phyloP scores from a whole-genome alignment of 2,113 vertebrate species.

The Danionella cerebrum region DNA sequence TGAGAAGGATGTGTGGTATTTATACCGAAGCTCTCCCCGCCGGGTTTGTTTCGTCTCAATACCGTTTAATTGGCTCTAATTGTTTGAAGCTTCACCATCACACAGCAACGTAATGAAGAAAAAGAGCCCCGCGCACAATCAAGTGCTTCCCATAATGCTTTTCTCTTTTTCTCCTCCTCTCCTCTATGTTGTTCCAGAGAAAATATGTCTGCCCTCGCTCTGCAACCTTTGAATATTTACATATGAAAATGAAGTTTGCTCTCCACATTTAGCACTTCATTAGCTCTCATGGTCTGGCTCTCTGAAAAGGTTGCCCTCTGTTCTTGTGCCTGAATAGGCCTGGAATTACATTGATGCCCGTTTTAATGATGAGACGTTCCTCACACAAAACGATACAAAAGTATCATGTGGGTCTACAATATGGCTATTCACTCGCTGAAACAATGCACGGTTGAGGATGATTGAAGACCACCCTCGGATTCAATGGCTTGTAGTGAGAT shows the following conservation, averaged over 20 bases:
- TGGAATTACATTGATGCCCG: slow-evolving; percentile 16
- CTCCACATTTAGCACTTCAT: slow-evolving; percentile 69
- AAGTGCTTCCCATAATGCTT: slow-evolving; percentile 50
- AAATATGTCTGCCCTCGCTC: slow-evolving; percentile 47
- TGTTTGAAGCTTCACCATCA: slow-evolving; percentile 59
- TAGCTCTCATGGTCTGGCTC: slow-evolving; percentile 57
- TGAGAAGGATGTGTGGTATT: slow-evolving; percentile 53
- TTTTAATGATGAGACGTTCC: slow-evolving; percentile 10
- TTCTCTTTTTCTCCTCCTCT: slow-evolving; percentile 14
- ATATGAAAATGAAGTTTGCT: slow-evolving; percentile 66
- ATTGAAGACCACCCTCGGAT: background rate
- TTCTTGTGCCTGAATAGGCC: slow-evolving; percentile 50
- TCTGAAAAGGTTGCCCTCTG: slow-evolving; percentile 49
- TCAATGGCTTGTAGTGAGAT: background rate
- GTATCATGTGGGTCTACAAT: background rate
- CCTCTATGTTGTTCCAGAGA: slow-evolving; percentile 45
- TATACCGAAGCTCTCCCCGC: slow-evolving; percentile 49
- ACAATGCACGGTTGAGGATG: background rate
- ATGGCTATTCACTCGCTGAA: background rate
- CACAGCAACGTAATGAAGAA: slow-evolving; percentile 53
- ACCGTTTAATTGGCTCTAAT: slow-evolving; percentile 74
- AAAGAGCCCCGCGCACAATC: slow-evolving; percentile 44
- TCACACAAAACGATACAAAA: background rate
- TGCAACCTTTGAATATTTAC: slow-evolving; percentile 61
- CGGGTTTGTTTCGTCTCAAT: slow-evolving; percentile 48